Evolutionary conservation across 1,140 invertebrate genomes (phyloP).

Genomic region (Amyelois transitella): DNA sequence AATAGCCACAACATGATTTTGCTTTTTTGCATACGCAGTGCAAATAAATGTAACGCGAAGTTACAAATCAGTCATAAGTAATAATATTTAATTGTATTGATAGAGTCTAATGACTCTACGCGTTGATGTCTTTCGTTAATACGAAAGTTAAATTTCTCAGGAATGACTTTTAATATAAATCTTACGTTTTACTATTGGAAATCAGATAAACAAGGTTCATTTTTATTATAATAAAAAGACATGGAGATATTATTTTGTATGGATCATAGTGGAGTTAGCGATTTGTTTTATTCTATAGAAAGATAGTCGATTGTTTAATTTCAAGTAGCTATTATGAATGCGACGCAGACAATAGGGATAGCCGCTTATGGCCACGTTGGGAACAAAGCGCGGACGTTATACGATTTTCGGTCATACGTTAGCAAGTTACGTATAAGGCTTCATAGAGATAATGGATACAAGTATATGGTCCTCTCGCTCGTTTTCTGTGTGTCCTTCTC

Average conservation of each 20-base stretch:
- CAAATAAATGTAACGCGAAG: too few relatives aligned
- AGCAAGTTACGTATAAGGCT: slow-evolving; percentile 63
- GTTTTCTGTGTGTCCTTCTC: slow-evolving; percentile 30
- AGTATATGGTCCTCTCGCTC: slow-evolving; percentile 25
- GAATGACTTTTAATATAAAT: background rate
- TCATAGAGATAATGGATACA: slow-evolving; percentile 57
- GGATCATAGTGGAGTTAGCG: background rate
- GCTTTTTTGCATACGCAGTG: too few relatives aligned
- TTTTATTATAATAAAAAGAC: background rate
- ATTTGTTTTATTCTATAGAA: background rate
- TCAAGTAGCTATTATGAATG: slow-evolving; percentile 29
- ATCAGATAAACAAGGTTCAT: too few relatives aligned
- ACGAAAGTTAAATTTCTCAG: background rate
- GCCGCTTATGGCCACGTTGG: slow-evolving; percentile 44
- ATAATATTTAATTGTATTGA: too few relatives aligned
- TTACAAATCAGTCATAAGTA: background rate
- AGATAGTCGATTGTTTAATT: background rate
- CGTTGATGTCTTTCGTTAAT: slow-evolving; percentile 30
- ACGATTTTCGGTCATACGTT: slow-evolving; percentile 67
- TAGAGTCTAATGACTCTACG: background rate
- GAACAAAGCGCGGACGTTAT: slow-evolving; percentile 65
- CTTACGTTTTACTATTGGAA: background rate
- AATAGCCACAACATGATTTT: too few relatives aligned
- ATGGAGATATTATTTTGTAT: background rate
- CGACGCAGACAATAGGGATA: slow-evolving; percentile 30